A percentile compares a stretch with the other conserved stretches of the same genome.
phyloP scores from a whole-genome alignment of 2,888 invertebrate genomes.

The Drosophila macrospina region DNA sequence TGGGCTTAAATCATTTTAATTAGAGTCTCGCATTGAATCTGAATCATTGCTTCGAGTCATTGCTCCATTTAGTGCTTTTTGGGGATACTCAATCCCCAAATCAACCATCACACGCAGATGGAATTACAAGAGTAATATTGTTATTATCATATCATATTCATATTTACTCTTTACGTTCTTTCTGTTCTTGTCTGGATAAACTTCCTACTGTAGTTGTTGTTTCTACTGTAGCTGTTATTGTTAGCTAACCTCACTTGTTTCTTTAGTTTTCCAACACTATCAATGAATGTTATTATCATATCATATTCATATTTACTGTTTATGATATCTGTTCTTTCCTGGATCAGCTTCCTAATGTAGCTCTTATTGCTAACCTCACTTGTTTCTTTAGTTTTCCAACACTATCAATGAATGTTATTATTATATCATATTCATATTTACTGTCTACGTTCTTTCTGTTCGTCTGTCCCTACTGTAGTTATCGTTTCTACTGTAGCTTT shows the following conservation, averaged over 20 bases:
- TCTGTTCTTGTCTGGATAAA: background rate
- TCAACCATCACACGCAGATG: background rate
- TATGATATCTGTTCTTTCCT: background rate
- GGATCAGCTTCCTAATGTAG: background rate
- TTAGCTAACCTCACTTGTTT: background rate
- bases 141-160: background rate
- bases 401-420: background rate
- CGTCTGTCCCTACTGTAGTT: too few relatives aligned
- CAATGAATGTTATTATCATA: background rate
- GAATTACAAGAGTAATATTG: background rate
- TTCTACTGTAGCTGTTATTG: background rate
- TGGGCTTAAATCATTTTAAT: conserved; percentile 21
- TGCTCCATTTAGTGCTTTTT: conserved; percentile 16
- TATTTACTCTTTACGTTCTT: background rate
- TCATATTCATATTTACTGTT: background rate
- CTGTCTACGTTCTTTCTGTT: background rate
- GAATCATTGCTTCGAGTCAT: conserved; percentile 24
- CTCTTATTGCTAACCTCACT: background rate
- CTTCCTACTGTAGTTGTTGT: background rate
- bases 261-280: background rate
- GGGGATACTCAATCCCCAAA: background rate
- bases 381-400: background rate
- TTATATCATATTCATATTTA: background rate
- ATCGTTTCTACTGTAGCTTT: too few relatives aligned
- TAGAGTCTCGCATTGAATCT: conserved; percentile 7